Evolutionary conservation across 2,113 vertebrate species (phyloP), one percentile per base, ranked within the genome.

Genomic region (Seriola rivoliana): DNA sequence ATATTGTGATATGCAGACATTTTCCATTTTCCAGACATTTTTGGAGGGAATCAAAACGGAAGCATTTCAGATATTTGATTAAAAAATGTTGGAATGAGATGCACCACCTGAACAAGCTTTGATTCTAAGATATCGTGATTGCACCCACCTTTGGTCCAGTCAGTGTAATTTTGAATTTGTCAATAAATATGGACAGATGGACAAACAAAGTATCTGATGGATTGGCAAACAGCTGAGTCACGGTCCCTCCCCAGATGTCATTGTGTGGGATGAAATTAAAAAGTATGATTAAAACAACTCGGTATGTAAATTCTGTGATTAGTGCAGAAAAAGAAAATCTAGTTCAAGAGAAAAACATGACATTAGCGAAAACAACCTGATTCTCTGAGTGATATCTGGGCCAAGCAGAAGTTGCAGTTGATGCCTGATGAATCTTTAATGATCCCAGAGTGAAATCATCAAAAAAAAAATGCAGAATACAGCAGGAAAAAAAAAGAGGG

Each of bases 381-480:
- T 50, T 67, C 40, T 65, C 17, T 44, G 48, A 85, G 78, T 78
- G 73, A 89, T 70, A 84, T 89, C 75, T 85, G 88, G 85, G 85
- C 68, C 83, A 75, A 48, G 60, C 38, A 70, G 57, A 80, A 63
- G 78, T 42, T 80, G 67, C 55, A 29, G 55, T 17, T 64, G 74
- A 85, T 67, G 55, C 55, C 4, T 9, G 50, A 85, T 90, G 72
- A 80, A 91, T 88, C 69, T 86, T 88, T 91, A 40, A 91, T 90
- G 70, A 85, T 65, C 52, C 8, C 84, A 40, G 63, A 12, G 79
- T 87, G 84, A 78, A 86, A 77, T 74, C 82, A 65, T 82, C 42
- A 75, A 74, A 85, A 46, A 38, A 65, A 74, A 71, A 73, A 21
- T 36, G 40, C 54, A 52, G 50, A 52, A 63, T 16, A 44, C 64